Evolutionary conservation across 2,797 vertebrate species (phyloP).

Genomic region (Gila robusta): DNA sequence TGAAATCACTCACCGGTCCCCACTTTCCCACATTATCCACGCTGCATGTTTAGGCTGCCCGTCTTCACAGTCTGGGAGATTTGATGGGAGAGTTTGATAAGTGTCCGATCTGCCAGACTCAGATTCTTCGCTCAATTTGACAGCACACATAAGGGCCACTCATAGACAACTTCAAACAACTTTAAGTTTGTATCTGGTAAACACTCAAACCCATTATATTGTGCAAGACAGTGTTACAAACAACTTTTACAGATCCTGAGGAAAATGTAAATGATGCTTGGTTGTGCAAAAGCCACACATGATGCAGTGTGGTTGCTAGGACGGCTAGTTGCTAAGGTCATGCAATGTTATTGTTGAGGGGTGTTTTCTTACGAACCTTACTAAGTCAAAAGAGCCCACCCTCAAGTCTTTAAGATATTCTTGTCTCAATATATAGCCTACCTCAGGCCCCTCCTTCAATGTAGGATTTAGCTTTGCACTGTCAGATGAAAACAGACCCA

Average conservation of each 20-base stretch:
- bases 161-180: neutral
- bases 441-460: neutral
- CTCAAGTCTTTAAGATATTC: neutral
- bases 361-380: neutral
- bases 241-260: neutral
- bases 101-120: neutral
- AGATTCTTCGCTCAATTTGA: neutral
- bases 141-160: neutral
- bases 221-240: neutral
- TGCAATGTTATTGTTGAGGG: neutral
- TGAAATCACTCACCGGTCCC: neutral
- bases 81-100: slow-evolving; percentile 21
- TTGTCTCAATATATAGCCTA: neutral
- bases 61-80: neutral
- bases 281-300: neutral
- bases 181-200: neutral
- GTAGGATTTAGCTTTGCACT: neutral
- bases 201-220: neutral
- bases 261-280: neutral
- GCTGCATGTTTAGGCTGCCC: slow-evolving; percentile 22
- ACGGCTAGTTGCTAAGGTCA: slow-evolving; percentile 1
- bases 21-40: neutral
- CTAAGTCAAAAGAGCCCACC: neutral
- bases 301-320: neutral
- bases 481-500: neutral